Evolutionary conservation across 2,888 invertebrate species (phyloP).

Genomic region (Orthonychiurus folsomi): DNA sequence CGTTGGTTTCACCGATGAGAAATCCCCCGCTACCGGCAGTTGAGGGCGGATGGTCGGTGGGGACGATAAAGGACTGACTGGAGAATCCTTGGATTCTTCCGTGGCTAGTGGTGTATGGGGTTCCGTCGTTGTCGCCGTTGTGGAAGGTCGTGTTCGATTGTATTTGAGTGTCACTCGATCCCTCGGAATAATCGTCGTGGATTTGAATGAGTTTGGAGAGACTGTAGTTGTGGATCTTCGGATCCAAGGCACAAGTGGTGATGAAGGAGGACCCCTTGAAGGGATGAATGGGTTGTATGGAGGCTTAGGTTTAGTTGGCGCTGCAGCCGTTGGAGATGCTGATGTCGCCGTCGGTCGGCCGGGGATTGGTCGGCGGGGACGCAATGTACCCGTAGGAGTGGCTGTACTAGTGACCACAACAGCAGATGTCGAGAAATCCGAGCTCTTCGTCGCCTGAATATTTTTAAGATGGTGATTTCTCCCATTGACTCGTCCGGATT

Average conservation of each 20-base stretch:
- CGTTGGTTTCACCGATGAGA: no score
- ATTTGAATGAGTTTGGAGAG: no score
- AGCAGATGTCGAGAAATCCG: background rate
- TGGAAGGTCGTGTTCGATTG: background rate
- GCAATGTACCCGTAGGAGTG: background rate
- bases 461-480: no score
- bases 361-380: slow-evolving; percentile 9
- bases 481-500: no score
- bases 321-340: slow-evolving; percentile 8
- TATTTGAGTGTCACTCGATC: background rate
- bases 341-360: slow-evolving; percentile 8
- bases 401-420: background rate
- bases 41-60: no score
- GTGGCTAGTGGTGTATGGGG: background rate
- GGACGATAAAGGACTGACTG: no score
- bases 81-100: slow-evolving; percentile 3
- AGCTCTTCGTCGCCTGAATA: slow-evolving; percentile 3
- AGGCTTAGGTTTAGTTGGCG: background rate
- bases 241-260: slow-evolving; percentile 32
- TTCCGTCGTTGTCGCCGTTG: slow-evolving; percentile 7
- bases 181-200: no score
- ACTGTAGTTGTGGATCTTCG: slow-evolving; percentile 24
- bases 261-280: slow-evolving; percentile 23
- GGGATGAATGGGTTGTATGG: slow-evolving; percentile 37
- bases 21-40: no score